Percentiles rank a stretch among this genome's conserved stretches.
phyloP scores from a whole-genome alignment of 2,113 vertebrate genomes.

The Brachyhypopomus occidentalis region DNA sequence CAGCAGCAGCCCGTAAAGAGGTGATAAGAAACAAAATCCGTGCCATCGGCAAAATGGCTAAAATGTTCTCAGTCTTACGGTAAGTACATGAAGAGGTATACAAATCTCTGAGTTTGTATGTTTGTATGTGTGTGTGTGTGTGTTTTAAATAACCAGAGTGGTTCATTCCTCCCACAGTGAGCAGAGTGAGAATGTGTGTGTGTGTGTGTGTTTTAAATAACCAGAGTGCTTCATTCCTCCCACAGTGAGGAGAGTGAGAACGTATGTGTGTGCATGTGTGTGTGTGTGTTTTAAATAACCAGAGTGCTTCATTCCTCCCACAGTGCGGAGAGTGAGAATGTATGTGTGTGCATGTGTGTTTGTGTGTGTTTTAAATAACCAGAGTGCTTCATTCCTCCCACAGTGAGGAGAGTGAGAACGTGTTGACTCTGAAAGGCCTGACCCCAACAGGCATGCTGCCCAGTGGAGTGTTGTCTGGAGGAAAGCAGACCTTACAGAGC shows the following conservation, averaged over 20 bases:
- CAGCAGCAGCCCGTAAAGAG: constrained; percentile 81
- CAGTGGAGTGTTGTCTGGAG: constrained; percentile 80
- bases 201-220: not conserved
- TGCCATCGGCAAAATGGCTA: constrained; percentile 82
- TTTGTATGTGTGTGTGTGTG: no score
- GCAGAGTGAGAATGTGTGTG: no score
- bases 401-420: constrained; percentile 84
- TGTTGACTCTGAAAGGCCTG: constrained; percentile 81
- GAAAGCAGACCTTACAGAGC: constrained; percentile 82
- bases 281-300: not conserved
- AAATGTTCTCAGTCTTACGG: constrained; percentile 82
- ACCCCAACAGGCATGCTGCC: constrained; percentile 83
- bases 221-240: not conserved
- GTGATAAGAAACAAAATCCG: constrained; percentile 83
- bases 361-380: not conserved
- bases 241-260: constrained; percentile 83
- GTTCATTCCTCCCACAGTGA: no score
- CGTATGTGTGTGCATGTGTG: constrained; percentile 55
- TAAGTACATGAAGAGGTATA: constrained; percentile 50
- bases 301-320: not conserved
- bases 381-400: not conserved
- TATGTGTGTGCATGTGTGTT: constrained; percentile 45
- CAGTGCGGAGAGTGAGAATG: constrained; percentile 84
- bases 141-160: no score
- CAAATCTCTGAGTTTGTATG: no score